Conservation (phyloP, 2,888 invertebrate species). For the Hypena proboscidalis region DNA sequence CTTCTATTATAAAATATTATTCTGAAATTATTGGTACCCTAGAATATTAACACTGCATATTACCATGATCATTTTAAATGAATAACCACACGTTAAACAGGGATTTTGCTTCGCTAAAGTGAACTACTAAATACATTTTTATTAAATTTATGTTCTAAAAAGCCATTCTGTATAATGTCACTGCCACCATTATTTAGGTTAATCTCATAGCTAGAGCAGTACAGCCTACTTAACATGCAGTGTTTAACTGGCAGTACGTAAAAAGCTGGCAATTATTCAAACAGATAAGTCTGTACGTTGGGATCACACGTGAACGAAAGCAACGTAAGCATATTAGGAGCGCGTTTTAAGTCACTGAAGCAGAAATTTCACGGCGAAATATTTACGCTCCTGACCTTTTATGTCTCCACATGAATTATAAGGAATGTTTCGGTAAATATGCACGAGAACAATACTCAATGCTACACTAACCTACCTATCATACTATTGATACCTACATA, state of each 20-base stretch:
- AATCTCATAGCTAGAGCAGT: not conserved
- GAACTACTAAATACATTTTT: no score
- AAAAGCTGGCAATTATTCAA: slow-evolving; percentile 33
- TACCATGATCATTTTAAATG: no score
- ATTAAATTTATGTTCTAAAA: no score
- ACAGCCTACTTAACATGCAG: not conserved
- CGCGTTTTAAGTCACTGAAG: slow-evolving; percentile 45
- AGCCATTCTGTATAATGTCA: no score
- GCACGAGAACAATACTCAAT: slow-evolving; percentile 11
- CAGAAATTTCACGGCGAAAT: slow-evolving; percentile 48
- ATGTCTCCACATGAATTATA: slow-evolving; percentile 56
- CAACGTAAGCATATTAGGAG: slow-evolving; percentile 44
- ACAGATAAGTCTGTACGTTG: slow-evolving; percentile 38
- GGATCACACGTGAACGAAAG: slow-evolving; percentile 43
- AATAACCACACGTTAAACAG: no score
- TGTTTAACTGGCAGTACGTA: slow-evolving; percentile 16
- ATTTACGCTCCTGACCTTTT: slow-evolving; percentile 56
- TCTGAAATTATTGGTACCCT: no score
- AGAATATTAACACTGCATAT: no score
- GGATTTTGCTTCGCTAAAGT: no score
- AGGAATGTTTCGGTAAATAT: slow-evolving; percentile 53
- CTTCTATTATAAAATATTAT: no score
- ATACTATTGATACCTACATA: slow-evolving; percentile 25
- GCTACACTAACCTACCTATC: slow-evolving; percentile 22
- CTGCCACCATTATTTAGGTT: not conserved